Evolutionary conservation across 2,888 invertebrate genomes (phyloP).

Genomic region (Ophion slaviceki): DNA sequence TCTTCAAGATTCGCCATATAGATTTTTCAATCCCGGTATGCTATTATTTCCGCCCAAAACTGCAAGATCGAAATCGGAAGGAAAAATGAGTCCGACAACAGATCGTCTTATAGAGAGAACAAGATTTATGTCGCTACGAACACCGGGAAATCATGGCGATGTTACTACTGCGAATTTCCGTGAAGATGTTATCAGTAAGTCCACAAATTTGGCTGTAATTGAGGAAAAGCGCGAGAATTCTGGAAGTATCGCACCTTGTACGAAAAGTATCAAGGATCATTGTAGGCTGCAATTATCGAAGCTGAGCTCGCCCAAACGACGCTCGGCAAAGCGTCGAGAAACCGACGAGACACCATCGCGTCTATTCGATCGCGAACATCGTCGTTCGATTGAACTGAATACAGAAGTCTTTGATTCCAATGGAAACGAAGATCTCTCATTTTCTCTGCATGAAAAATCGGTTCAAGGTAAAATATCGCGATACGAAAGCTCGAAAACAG

Average conservation of each 20-base stretch:
- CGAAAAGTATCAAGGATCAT: conserved; percentile 7
- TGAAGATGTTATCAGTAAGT: background rate
- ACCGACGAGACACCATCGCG: conserved; percentile 39
- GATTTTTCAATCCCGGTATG: background rate
- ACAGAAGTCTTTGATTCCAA: background rate
- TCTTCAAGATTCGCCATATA: background rate
- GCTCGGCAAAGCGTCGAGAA: conserved; percentile 14
- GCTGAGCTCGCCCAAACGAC: conserved; percentile 15
- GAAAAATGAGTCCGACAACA: conserved; percentile 63
- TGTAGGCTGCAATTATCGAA: background rate
- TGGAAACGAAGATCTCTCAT: background rate
- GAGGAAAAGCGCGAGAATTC: background rate
- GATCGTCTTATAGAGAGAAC: conserved; percentile 60
- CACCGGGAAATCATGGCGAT: conserved; percentile 3
- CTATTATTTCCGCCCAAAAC: conserved; percentile 8
- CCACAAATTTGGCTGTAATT: too few species aligned
- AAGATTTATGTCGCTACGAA: conserved; percentile 21
- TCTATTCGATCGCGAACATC: conserved; percentile 51
- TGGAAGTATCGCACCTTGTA: background rate
- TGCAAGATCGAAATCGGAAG: conserved; percentile 17
- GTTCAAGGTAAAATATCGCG: background rate
- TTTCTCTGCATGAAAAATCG: background rate
- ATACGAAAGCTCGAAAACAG: background rate
- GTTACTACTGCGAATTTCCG: background rate
- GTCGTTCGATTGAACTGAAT: background rate